Base-by-base conservation (phyloP, 2,797 vertebrate species). In the Notolabrus celidotus region DNA sequence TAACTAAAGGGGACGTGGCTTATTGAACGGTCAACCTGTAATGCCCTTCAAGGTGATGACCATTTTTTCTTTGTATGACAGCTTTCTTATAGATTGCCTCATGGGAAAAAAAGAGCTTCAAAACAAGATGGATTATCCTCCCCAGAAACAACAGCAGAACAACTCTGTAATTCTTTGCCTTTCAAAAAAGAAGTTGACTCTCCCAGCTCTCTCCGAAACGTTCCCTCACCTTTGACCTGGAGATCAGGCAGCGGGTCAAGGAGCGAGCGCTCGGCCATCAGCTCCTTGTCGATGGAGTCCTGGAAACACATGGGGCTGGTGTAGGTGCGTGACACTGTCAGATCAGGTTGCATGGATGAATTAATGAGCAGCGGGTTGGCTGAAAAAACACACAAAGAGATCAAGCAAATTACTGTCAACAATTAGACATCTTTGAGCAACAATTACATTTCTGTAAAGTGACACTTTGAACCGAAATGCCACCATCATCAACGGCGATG, bases 251-350 rank as follows among this genome's bases (percentile, higher is more conserved):
- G 71, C 0, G 97, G 96, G 86, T 97, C 96, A 47, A 98, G 96
- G 2, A 97, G 95, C 0, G 92, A 91, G 79, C 79, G 91, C 71
- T 93, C 93, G 5, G 90, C 87, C 84, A 94, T 94, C 68, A 94
- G 84, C 85, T 99, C 97, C 92, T 99, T 99, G 92, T 98, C 96
- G 80, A 96, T 93, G 1, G 97, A 96, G 74, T 98, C 97, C 81
- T 98, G 97, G 29, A 98, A 97, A 87, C 97, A 99, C 93, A 99
- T 98, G 55, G 97, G 96, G 41, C 98, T 97, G 4, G 96, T 97
- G 93, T 98, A 98, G 1, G 97, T 96, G 5, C 96, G 95, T 45
- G 97, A 97, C 74, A 97, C 96, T 0, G 96, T 96, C 87, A 98
- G 89, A 52, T 98, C 97, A 0, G 97, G 97, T 71, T 97, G 97